Conservation (phyloP, 1,140 invertebrate species). For the Nasonia giraulti region DNA sequence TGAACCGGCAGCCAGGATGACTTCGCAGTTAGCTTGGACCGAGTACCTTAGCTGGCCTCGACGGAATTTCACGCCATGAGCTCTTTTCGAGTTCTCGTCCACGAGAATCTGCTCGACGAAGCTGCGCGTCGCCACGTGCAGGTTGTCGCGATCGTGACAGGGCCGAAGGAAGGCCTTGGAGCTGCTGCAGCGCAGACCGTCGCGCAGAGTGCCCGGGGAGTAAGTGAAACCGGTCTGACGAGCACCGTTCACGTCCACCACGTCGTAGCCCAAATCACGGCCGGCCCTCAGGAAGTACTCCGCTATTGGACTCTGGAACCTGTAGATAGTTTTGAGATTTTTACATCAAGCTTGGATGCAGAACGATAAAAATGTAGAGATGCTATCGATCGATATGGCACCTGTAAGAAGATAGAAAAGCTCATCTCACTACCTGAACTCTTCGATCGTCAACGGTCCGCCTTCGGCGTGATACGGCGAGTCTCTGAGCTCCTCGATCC, state of each 20-base stretch:
- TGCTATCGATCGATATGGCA: too few relatives aligned
- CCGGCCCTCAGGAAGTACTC: slow-evolving; percentile 81
- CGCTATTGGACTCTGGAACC: slow-evolving; percentile 78
- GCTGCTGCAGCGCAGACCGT: slow-evolving; percentile 88
- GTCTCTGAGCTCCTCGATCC: slow-evolving; percentile 76
- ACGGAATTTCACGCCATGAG: slow-evolving; percentile 79
- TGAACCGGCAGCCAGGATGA: slow-evolving; percentile 83
- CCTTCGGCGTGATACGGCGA: slow-evolving; percentile 82
- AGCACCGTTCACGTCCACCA: slow-evolving; percentile 84
- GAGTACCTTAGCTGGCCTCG: slow-evolving; percentile 71
- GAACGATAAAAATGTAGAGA: too few relatives aligned
- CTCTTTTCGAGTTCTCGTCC: slow-evolving; percentile 74
- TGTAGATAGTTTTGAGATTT: slow-evolving; percentile 42
- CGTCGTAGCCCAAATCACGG: slow-evolving; percentile 81
- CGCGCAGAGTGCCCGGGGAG: slow-evolving; percentile 84
- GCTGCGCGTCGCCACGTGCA: slow-evolving; percentile 82
- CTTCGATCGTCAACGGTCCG: slow-evolving; percentile 81
- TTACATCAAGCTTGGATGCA: too few relatives aligned
- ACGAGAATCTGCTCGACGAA: slow-evolving; percentile 80
- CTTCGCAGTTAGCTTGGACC: slow-evolving; percentile 78
- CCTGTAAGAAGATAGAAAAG: too few relatives aligned
- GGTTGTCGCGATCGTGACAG: slow-evolving; percentile 80
- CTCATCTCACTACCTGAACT: slow-evolving; percentile 50
- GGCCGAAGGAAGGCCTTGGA: slow-evolving; percentile 88
- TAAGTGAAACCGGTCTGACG: slow-evolving; percentile 83